Base-by-base conservation (phyloP, 2,888 invertebrate species). In the Stenodema calcarata region DNA sequence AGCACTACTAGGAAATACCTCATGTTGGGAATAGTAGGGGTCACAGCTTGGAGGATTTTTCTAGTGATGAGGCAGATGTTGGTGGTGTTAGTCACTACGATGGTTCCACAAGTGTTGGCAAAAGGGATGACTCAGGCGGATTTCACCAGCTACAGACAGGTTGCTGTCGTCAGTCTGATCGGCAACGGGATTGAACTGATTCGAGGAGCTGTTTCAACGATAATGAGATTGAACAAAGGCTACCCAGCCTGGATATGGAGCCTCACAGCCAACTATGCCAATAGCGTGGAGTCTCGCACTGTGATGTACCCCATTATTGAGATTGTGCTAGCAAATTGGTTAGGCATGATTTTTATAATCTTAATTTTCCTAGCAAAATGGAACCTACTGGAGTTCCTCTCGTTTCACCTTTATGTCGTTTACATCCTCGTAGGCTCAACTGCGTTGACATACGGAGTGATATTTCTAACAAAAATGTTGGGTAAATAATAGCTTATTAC, bases 181-280 rank as follows among this genome's bases (percentile, higher is more conserved):
- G 42, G 16, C 23, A 69, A 42, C n/a, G 35, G 16, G 7, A 69
- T 82, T 9, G 69, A 35, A 50, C 16, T 35, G 16, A 30, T 81
- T 28, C 54, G 62, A 6, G 18, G 11, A n/a, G 35, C 54, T 12
- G 11, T 44, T 14, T 9, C 44, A 6, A 27, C 11, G 14, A 3
- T 18, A 0, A 27, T 23, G 6, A 41, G 78, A 41, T 23, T 82
- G 0, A n/a, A 30, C 42, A 54, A 23, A n/a, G 82, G 82, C 23
- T 69, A 82, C 69, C 82, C 82, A 69, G 62, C 82, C 11, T 82
- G 69, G 62, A 69, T 82, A 35, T 82, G 82, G 82, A 12, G 12
- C 12, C 35, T 82, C 9, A 82, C 82, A 16, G 2, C 69, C 12
- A 11, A 35, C 16, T 82, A 69, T 23, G 69, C 62, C 12, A 18